Percentiles rank a stretch among this genome's conserved stretches.
Evolutionary conservation across 2,797 vertebrate genomes (phyloP).

Genomic region (Sternotherus odoratus): DNA sequence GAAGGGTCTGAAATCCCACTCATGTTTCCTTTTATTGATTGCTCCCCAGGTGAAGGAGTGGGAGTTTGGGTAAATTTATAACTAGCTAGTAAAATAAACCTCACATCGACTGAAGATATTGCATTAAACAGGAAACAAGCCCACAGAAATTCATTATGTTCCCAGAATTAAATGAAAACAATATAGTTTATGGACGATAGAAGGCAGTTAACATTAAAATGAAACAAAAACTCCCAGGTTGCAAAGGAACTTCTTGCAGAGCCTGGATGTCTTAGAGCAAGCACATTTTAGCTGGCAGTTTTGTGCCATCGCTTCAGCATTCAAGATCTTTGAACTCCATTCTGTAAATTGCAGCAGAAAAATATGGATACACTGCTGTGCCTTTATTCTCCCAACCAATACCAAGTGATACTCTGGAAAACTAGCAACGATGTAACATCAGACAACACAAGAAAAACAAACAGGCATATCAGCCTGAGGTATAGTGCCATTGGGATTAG

Average conservation of each 20-base stretch:
- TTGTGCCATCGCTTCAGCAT: slow-evolving; percentile 46
- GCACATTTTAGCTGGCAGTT: slow-evolving; percentile 14
- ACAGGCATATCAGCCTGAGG: accelerated
- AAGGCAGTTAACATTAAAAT: slow-evolving; percentile 64
- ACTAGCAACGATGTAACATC: accelerated
- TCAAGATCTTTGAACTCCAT: background rate
- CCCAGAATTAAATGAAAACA: slow-evolving; percentile 76
- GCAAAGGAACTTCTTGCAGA: background rate
- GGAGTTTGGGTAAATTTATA: slow-evolving; percentile 64
- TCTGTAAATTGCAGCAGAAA: background rate
- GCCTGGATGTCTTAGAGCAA: background rate
- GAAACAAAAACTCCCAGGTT: slow-evolving; percentile 16
- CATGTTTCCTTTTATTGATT: slow-evolving; percentile 73
- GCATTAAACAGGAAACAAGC: slow-evolving; percentile 67
- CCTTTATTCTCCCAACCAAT: accelerated
- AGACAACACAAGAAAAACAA: accelerated
- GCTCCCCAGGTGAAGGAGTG: slow-evolving; percentile 71
- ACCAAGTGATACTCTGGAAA: accelerated
- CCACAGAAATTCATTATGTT: slow-evolving; percentile 74
- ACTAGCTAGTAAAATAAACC: slow-evolving; percentile 71
- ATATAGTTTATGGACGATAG: slow-evolving; percentile 70
- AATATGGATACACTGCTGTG: accelerated
- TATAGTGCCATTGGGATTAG: background rate
- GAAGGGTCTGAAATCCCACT: slow-evolving; percentile 66
- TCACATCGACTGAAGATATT: slow-evolving; percentile 73